These are phyloP conservation scores for Ciconia nigra DNA, from an alignment of 2,797 vertebrate genomes.

Conservation along the genomic window DNA sequence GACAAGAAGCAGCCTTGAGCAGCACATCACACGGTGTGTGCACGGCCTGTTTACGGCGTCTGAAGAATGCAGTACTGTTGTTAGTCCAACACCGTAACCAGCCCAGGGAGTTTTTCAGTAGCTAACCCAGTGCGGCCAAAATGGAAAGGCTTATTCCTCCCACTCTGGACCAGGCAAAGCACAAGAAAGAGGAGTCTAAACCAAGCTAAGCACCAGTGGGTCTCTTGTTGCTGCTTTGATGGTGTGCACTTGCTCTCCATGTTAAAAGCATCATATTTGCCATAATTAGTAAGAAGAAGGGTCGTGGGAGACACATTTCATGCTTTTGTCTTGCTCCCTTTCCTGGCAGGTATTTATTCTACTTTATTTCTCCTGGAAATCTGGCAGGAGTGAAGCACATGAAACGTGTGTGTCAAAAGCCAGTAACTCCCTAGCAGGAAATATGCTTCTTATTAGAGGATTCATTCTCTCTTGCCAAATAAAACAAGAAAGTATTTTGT, in stretches of 20 bases:
- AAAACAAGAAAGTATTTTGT: conserved; percentile 43
- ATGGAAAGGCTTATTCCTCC: background rate
- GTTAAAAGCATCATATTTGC: background rate
- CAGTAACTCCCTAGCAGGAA: background rate
- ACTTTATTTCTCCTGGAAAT: conserved; percentile 17
- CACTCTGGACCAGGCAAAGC: background rate
- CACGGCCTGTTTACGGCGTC: background rate
- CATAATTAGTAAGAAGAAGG: background rate
- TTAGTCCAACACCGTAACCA: background rate
- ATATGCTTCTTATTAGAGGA: background rate
- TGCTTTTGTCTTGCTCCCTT: conserved; percentile 8
- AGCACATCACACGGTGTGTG: background rate
- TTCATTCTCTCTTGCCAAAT: background rate
- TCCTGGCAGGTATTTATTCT: conserved; percentile 1
- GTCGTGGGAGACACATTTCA: background rate
- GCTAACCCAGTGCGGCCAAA: background rate
- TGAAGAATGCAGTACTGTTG: background rate
- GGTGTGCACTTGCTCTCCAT: background rate
- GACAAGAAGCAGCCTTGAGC: background rate
- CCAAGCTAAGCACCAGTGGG: background rate
- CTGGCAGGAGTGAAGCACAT: background rate
- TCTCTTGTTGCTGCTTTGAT: background rate
- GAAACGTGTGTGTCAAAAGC: background rate
- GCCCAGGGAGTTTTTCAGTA: background rate
- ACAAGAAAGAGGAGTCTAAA: background rate